Percentiles rank a stretch among this genome's conserved stretches.
These are phyloP conservation scores for Enteromius thamalakanensis DNA, from an alignment of 2,797 vertebrate genomes.

Conservation along the genomic window DNA sequence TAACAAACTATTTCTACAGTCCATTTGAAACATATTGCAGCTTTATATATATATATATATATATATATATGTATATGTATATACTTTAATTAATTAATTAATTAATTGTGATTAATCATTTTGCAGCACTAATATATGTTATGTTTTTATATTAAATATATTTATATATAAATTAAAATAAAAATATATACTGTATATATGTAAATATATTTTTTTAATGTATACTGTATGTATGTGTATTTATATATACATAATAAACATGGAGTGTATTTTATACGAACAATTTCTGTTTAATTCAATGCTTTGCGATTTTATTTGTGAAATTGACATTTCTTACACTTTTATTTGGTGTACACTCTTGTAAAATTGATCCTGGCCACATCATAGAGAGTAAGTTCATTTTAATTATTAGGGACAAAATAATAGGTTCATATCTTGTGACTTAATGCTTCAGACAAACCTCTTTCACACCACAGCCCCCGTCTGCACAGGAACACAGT, in stretches of 20 bases:
- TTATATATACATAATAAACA: no score
- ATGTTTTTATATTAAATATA: no score
- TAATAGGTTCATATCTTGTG: constrained; percentile 6
- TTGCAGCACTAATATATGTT: no score
- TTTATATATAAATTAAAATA: no score
- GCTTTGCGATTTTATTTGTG: background rate
- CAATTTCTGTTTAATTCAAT: background rate
- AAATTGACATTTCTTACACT: background rate
- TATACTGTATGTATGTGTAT: no score
- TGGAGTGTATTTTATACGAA: no score
- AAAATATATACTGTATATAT: no score
- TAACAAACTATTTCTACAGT: background rate
- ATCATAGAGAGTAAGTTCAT: background rate
- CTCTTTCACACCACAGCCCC: background rate
- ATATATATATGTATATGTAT: no score
- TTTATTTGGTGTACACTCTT: background rate
- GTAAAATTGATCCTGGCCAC: background rate
- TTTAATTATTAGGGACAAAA: constrained; percentile 11
- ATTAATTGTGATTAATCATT: no score
- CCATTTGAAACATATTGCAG: background rate
- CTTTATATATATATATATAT: background rate
- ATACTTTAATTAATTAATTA: no score
- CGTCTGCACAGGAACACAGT: constrained; percentile 4
- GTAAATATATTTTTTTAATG: no score
- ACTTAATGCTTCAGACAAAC: constrained; percentile 17